Percentiles rank a stretch among this genome's conserved stretches.
Conservation (phyloP, 2,888 invertebrate genomes). For the Calameuta idolon region DNA sequence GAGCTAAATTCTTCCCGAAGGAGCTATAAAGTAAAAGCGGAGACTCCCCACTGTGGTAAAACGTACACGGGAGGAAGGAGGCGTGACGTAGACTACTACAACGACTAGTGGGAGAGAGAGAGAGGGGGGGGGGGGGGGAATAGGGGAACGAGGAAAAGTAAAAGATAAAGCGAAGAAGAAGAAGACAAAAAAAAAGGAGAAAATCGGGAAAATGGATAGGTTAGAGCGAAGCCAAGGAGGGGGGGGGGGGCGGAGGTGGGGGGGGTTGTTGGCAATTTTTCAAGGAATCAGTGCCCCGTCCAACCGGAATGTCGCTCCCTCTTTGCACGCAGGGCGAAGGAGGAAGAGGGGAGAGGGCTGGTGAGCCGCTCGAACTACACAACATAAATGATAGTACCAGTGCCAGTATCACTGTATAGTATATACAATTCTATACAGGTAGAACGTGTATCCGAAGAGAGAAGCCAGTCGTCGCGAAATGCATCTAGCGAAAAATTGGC, state of each 20-base stretch:
- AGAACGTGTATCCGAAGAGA: background rate
- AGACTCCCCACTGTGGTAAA: background rate
- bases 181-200: slow-evolving; percentile 17
- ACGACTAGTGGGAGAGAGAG: slow-evolving; percentile 13
- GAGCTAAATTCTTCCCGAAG: slow-evolving; percentile 6
- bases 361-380: background rate
- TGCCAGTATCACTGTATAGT: background rate
- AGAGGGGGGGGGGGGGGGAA: background rate
- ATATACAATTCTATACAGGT: background rate
- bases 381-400: background rate
- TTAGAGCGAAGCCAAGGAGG: background rate
- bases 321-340: background rate
- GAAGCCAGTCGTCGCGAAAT: background rate
- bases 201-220: slow-evolving; percentile 8
- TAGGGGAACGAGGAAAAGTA: slow-evolving; percentile 16
- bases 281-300: slow-evolving; percentile 58
- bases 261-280: slow-evolving; percentile 57
- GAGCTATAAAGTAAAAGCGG: slow-evolving; percentile 7
- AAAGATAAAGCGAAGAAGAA: slow-evolving; percentile 20
- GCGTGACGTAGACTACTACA: background rate
- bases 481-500: background rate
- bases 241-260: slow-evolving; percentile 5
- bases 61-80: slow-evolving; percentile 12
- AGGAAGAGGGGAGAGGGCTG: background rate
- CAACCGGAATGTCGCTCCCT: slow-evolving; percentile 48